Evolutionary conservation across 2,888 invertebrate species (phyloP).

Genomic region (Leptinotarsa tumamoca): DNA sequence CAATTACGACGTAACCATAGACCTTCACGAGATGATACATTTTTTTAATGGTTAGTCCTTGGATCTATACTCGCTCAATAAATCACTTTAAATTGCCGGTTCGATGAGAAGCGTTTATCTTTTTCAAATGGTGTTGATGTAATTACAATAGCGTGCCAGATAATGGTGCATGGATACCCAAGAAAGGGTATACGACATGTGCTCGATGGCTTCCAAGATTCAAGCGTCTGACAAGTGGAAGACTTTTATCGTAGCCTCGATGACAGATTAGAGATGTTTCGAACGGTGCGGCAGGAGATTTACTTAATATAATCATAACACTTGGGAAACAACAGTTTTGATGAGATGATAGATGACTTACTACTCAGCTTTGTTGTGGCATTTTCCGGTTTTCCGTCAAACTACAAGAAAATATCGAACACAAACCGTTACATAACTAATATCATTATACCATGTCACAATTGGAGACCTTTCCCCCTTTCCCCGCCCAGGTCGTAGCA

Average conservation of each 20-base stretch:
- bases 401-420: background rate
- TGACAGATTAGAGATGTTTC: background rate
- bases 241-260: background rate
- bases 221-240: constrained; percentile 23
- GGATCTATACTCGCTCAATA: constrained; percentile 48
- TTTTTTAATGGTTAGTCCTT: constrained; percentile 28
- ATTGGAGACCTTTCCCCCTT: constrained; percentile 9
- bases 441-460: constrained; percentile 2
- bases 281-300: background rate
- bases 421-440: constrained; percentile 3
- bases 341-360: too few species aligned
- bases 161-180: constrained; percentile 41
- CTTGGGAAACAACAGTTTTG: too few species aligned
- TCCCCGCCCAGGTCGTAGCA: constrained; percentile 11
- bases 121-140: constrained; percentile 49
- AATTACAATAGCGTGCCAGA: constrained; percentile 49
- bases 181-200: constrained; percentile 30
- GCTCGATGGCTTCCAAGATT: constrained; percentile 27
- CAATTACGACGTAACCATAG: constrained; percentile 29
- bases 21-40: constrained; percentile 28
- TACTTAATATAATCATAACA: background rate
- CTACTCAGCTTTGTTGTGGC: too few species aligned
- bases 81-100: constrained; percentile 57
- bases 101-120: constrained; percentile 56
- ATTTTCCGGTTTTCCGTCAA: background rate